Evolutionary conservation across 2,797 vertebrate genomes (phyloP).

Genomic region (Intellagama lesueurii): DNA sequence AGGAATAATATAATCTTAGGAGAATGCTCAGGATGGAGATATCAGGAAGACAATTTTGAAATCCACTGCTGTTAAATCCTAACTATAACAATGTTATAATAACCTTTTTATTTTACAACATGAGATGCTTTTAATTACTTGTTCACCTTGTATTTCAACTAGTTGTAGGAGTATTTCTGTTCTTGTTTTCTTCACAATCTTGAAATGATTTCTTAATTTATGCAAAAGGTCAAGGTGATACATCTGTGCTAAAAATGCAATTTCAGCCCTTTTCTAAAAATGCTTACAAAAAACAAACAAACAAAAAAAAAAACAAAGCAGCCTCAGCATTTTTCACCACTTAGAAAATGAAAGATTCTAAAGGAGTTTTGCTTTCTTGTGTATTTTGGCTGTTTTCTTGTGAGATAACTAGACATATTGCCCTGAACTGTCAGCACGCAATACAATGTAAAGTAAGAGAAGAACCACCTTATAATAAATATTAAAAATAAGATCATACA

Average conservation of each 20-base stretch:
- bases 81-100: background rate
- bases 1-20: background rate
- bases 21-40: background rate
- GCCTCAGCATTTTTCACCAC: slow-evolving; percentile 2
- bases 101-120: background rate
- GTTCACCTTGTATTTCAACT: background rate
- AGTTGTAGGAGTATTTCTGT: background rate
- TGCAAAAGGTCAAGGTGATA: slow-evolving; percentile 6
- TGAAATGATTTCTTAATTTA: slow-evolving; percentile 11
- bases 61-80: background rate
- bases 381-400: background rate
- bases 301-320: background rate
- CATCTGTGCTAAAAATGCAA: slow-evolving; percentile 9
- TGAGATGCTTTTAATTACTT: background rate
- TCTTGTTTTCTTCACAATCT: background rate
- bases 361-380: background rate
- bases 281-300: background rate
- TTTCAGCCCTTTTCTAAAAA: slow-evolving; percentile 18
- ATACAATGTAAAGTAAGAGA: background rate
- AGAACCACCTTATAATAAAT: background rate
- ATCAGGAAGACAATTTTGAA: background rate
- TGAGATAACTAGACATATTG: background rate
- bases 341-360: slow-evolving; percentile 14
- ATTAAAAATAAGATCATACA: background rate
- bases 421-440: background rate